A percentile compares a stretch with the other conserved stretches of the same genome.
phyloP scores from a whole-genome alignment of 2,888 invertebrate species.

The Clanis bilineata region DNA sequence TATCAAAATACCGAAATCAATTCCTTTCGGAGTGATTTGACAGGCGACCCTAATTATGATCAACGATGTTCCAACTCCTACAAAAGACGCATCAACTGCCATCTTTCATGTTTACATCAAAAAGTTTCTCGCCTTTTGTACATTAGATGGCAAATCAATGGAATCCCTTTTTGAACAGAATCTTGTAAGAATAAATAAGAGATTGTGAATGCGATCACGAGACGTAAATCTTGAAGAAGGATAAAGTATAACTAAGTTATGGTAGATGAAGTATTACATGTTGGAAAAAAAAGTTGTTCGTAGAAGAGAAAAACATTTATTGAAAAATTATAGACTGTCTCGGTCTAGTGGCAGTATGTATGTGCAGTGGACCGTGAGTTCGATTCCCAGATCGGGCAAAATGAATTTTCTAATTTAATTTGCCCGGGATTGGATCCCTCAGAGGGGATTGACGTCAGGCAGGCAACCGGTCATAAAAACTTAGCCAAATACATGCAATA shows the following conservation, averaged over 20 bases:
- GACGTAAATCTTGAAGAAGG: background rate
- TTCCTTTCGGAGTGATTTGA: constrained; percentile 5
- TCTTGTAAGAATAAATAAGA: constrained; percentile 23
- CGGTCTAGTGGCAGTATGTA: too few species aligned
- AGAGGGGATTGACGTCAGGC: too few species aligned
- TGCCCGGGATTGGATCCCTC: too few species aligned
- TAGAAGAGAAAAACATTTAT: too few species aligned
- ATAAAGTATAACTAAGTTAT: background rate
- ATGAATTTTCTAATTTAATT: too few species aligned
- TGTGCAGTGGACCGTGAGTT: too few species aligned
- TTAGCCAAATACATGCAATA: too few species aligned
- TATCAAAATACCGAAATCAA: background rate
- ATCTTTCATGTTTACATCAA: constrained; percentile 39
- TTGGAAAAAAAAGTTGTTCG: too few species aligned
- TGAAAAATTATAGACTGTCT: too few species aligned
- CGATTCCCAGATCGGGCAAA: too few species aligned
- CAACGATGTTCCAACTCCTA: constrained; percentile 20
- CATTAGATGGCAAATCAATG: constrained; percentile 48
- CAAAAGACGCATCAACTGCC: constrained; percentile 35
- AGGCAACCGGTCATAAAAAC: too few species aligned
- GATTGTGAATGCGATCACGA: background rate
- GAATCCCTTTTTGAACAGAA: constrained; percentile 26
- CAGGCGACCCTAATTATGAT: constrained; percentile 14
- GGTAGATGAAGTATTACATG: too few species aligned
- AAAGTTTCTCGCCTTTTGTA: constrained; percentile 39